Conservation (phyloP, 2,888 invertebrate genomes). For the Chaetoderma sp. region DNA sequence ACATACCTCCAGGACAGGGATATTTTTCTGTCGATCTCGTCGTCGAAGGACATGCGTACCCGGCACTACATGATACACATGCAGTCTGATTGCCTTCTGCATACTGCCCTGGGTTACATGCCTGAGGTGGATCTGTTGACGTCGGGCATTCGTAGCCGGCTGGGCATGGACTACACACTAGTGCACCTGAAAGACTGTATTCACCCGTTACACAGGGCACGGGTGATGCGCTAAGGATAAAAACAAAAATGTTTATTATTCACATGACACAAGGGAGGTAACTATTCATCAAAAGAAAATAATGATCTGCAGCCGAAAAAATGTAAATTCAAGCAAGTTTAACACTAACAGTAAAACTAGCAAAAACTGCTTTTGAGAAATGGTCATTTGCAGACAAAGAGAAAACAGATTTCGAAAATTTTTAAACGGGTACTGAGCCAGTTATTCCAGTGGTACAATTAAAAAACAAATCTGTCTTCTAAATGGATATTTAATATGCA, state of each 20-base stretch:
- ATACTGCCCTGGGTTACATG: constrained; percentile 53
- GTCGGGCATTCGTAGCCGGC: constrained; percentile 45
- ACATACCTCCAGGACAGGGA: constrained; percentile 50
- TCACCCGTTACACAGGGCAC: constrained; percentile 41
- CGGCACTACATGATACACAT: constrained; percentile 55
- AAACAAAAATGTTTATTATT: background rate
- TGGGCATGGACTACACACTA: constrained; percentile 48
- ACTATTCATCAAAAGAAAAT: too few relatives aligned
- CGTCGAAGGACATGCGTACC: constrained; percentile 59
- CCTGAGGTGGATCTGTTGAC: constrained; percentile 30
- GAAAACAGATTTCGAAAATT: too few relatives aligned
- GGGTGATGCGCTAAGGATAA: constrained; percentile 35
- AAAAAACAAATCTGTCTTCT: too few relatives aligned
- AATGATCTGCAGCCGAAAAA: too few relatives aligned
- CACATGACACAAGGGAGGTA: too few relatives aligned
- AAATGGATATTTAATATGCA: too few relatives aligned
- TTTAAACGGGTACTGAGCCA: too few relatives aligned
- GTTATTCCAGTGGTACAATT: too few relatives aligned
- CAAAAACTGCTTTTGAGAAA: too few relatives aligned
- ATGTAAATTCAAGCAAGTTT: too few relatives aligned
- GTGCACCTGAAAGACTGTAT: constrained; percentile 43
- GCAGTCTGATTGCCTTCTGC: constrained; percentile 45
- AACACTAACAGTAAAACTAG: too few relatives aligned
- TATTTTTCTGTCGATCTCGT: constrained; percentile 39
- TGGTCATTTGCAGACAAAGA: too few relatives aligned